phyloP scores from a whole-genome alignment of 2,797 vertebrate species.

The Rhinogobio ventralis region DNA sequence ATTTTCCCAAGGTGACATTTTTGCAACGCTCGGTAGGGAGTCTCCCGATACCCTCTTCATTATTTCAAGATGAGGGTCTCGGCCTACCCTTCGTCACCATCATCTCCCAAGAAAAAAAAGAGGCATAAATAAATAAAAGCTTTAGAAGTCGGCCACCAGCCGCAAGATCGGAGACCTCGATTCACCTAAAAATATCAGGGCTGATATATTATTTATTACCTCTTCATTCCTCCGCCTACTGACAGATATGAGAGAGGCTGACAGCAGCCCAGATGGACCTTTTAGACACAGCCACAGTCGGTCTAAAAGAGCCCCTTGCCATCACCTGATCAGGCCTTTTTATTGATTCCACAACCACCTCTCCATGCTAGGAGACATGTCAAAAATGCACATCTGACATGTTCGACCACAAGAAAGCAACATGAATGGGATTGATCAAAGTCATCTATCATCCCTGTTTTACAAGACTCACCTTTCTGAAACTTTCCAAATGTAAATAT shows the following conservation, averaged over 20 bases:
- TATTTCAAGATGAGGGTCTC: slow-evolving; percentile 47
- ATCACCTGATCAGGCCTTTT: slow-evolving; percentile 73
- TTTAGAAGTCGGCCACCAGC: slow-evolving; percentile 74
- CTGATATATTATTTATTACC: slow-evolving; percentile 81
- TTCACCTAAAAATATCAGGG: slow-evolving; percentile 82
- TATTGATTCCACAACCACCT: slow-evolving; percentile 79
- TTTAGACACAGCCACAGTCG: slow-evolving; percentile 27
- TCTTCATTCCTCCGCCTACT: slow-evolving; percentile 74
- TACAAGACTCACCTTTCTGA: background rate
- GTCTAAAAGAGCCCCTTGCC: slow-evolving; percentile 51
- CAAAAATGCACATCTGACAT: slow-evolving; percentile 72
- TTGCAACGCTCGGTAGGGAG: slow-evolving; percentile 71
- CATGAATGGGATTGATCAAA: slow-evolving; percentile 72
- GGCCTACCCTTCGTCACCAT: slow-evolving; percentile 58
- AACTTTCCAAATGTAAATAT: background rate
- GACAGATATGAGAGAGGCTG: slow-evolving; percentile 73
- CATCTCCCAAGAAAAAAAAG: slow-evolving; percentile 66
- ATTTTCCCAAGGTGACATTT: slow-evolving; percentile 78
- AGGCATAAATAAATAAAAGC: slow-evolving; percentile 79
- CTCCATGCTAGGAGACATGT: slow-evolving; percentile 73
- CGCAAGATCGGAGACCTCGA: slow-evolving; percentile 69
- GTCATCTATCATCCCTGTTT: slow-evolving; percentile 34
- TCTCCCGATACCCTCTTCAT: slow-evolving; percentile 46
- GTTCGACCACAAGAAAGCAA: slow-evolving; percentile 71
- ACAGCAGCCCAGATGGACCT: slow-evolving; percentile 40